phyloP scores from a whole-genome alignment of 2,888 invertebrate species.

The Leuctra nigra region DNA sequence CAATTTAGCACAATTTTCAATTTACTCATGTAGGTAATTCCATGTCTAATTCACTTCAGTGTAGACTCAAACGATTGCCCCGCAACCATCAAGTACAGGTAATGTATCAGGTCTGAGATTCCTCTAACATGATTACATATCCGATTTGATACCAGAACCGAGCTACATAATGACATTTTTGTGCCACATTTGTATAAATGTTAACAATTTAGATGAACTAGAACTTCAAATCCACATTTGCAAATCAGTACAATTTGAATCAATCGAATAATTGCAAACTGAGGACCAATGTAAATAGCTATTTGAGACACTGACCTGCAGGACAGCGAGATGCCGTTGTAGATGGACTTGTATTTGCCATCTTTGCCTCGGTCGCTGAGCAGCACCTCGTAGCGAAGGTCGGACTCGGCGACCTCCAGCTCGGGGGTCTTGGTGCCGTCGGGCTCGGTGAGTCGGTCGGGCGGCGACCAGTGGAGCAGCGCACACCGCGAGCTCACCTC shows the following conservation, averaged over 20 bases:
- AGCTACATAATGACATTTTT: no score
- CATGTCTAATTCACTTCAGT: no score
- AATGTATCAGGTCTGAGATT: no score
- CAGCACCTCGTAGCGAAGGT: constrained; percentile 73
- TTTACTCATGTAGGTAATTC: no score
- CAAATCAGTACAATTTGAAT: not conserved
- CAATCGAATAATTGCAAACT: not conserved
- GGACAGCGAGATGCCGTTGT: constrained; percentile 64
- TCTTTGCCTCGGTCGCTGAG: constrained; percentile 71
- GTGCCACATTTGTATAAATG: no score
- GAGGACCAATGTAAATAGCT: not conserved
- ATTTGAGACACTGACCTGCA: constrained; percentile 49
- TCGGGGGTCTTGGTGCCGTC: constrained; percentile 44
- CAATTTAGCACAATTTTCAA: no score
- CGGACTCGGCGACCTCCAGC: constrained; percentile 51
- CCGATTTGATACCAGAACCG: no score
- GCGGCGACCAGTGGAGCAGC: constrained; percentile 75
- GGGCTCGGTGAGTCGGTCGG: constrained; percentile 45
- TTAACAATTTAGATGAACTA: not conserved
- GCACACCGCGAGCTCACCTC: constrained; percentile 80
- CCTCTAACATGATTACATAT: no score
- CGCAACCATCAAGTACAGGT: no score
- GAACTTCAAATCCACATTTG: not conserved
- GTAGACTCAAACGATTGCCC: no score
- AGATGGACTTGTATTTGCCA: constrained; percentile 78